Conservation (phyloP, 2,113 vertebrate genomes). For the Scortum barcoo region DNA sequence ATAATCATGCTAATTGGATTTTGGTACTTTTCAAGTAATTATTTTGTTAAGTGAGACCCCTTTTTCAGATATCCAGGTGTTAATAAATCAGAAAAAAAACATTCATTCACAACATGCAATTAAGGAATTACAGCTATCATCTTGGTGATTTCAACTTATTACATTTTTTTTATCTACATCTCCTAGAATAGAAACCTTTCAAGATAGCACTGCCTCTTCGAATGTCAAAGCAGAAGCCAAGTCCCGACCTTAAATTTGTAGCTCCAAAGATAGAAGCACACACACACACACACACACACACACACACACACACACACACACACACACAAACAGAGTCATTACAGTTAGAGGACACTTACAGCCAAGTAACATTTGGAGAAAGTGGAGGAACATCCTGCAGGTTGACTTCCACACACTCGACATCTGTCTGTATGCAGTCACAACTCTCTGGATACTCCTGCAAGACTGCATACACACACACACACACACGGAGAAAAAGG, state of each 20-base stretch:
- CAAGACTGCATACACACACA: slow-evolving; percentile 71
- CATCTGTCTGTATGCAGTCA: slow-evolving; percentile 76
- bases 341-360: slow-evolving; percentile 77
- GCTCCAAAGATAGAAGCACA: no score
- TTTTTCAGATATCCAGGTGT: background rate
- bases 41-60: background rate
- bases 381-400: slow-evolving; percentile 77
- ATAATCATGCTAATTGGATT: background rate
- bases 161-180: no score
- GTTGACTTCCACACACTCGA: slow-evolving; percentile 79
- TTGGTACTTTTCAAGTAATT: background rate
- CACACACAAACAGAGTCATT: background rate
- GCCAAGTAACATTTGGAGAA: slow-evolving; percentile 82
- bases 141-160: background rate
- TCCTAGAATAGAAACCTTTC: background rate
- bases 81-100: no score
- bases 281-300: slow-evolving; percentile 8
- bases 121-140: background rate
- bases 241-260: background rate
- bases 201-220: no score
- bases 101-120: background rate
- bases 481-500: slow-evolving; percentile 8
- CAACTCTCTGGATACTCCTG: slow-evolving; percentile 80
- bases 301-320: slow-evolving; percentile 5
- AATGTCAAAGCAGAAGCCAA: background rate